phyloP scores from a whole-genome alignment of 2,888 invertebrate genomes.

The Meteorus colon region DNA sequence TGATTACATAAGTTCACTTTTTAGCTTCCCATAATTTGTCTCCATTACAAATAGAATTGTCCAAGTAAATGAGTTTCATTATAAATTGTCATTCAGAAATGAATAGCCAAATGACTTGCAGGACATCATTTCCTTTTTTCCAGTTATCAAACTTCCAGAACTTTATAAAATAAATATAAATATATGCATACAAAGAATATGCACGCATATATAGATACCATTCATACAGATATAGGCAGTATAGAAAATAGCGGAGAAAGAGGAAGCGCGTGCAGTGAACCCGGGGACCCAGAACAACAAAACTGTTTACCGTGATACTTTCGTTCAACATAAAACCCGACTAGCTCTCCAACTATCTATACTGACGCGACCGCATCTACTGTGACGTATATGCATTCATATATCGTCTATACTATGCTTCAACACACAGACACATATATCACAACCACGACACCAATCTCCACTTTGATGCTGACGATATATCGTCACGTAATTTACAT shows the following conservation, averaged over 20 bases:
- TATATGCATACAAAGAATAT: too few relatives aligned
- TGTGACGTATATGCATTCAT: background rate
- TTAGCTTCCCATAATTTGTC: background rate
- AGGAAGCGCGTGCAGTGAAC: slow-evolving; percentile 54
- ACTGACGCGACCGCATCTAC: slow-evolving; percentile 19
- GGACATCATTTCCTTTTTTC: too few relatives aligned
- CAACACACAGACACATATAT: background rate
- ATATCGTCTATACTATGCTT: background rate
- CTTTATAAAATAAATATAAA: too few relatives aligned
- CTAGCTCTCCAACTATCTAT: slow-evolving; percentile 31
- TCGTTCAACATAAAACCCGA: slow-evolving; percentile 54
- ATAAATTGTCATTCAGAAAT: too few relatives aligned
- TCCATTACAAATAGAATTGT: background rate
- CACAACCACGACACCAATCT: slow-evolving; percentile 7
- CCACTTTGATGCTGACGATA: background rate
- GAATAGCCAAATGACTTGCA: too few relatives aligned
- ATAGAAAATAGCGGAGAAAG: slow-evolving; percentile 51
- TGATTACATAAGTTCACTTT: slow-evolving; percentile 9
- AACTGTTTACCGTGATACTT: slow-evolving; percentile 66
- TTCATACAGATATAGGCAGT: slow-evolving; percentile 26
- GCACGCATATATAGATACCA: slow-evolving; percentile 8
- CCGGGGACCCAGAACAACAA: slow-evolving; percentile 64
- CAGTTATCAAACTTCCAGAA: too few relatives aligned
- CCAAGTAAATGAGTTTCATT: too few relatives aligned
- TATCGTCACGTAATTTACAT: slow-evolving; percentile 15